phyloP scores from a whole-genome alignment of 1,140 invertebrate species.

The Zaprionus vittiger region DNA sequence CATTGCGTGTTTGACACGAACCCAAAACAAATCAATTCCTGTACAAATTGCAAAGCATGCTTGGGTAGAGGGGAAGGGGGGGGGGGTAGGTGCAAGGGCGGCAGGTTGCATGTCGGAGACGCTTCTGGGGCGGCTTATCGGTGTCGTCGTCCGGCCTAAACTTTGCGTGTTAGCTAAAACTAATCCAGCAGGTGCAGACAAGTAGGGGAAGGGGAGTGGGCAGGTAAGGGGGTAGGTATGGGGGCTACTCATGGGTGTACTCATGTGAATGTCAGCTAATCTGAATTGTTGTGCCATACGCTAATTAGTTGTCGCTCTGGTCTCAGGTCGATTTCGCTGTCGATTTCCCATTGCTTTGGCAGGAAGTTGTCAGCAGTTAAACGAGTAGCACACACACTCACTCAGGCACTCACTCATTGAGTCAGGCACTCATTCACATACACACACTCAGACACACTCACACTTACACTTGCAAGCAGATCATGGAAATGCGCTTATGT shows the following conservation, averaged over 20 bases:
- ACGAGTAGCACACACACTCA: slow-evolving; percentile 45
- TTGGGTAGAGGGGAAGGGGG: not conserved
- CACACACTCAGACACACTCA: slow-evolving; percentile 18
- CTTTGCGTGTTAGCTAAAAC: slow-evolving; percentile 74
- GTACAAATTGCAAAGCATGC: slow-evolving; percentile 61
- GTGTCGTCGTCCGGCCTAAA: slow-evolving; percentile 63
- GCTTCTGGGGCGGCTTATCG: slow-evolving; percentile 59
- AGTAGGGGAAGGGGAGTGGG: not conserved
- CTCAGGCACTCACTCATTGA: slow-evolving; percentile 11
- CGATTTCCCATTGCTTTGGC: slow-evolving; percentile 22
- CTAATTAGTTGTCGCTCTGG: slow-evolving; percentile 36
- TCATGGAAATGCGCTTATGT: slow-evolving; percentile 82
- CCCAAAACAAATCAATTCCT: slow-evolving; percentile 64
- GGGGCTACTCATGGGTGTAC: not conserved
- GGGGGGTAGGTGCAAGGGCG: not conserved
- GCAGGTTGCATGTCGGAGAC: slow-evolving; percentile 21
- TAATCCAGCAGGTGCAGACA: slow-evolving; percentile 47
- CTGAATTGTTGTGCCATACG: slow-evolving; percentile 28
- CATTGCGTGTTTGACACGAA: slow-evolving; percentile 49
- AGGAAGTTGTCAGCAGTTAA: slow-evolving; percentile 55
- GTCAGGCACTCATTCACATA: slow-evolving; percentile 29
- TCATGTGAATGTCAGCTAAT: slow-evolving; percentile 67
- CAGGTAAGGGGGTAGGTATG: not conserved
- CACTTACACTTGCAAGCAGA: slow-evolving; percentile 44
- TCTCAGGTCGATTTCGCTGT: slow-evolving; percentile 24